Evolutionary conservation across 2,888 invertebrate genomes (phyloP).

Genomic region (Oasisia sp.): DNA sequence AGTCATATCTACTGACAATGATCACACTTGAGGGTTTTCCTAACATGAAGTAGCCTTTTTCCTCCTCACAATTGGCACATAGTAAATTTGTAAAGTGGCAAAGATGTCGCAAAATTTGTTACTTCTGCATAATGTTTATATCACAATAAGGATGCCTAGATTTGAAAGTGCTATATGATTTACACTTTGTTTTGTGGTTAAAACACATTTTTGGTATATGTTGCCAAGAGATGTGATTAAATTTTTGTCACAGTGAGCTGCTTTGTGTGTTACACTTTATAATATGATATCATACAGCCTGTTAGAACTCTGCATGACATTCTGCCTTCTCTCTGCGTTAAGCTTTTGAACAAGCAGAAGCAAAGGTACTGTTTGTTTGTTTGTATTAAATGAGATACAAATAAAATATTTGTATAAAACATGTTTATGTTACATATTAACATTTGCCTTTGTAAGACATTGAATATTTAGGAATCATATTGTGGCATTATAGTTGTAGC

Average conservation of each 20-base stretch:
- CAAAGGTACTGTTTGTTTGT: background rate
- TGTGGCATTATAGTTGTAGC: too few species aligned
- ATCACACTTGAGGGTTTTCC: background rate
- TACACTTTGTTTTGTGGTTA: background rate
- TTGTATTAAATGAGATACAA: slow-evolving; percentile 12
- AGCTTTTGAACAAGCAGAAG: background rate
- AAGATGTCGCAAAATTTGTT: background rate
- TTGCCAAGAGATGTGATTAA: background rate
- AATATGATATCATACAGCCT: background rate
- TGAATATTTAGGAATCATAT: background rate
- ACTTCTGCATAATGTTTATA: background rate
- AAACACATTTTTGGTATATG: background rate
- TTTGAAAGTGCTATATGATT: background rate
- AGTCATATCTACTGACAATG: background rate
- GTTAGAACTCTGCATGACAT: background rate
- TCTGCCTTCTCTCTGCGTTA: background rate
- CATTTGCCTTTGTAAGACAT: background rate
- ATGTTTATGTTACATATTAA: background rate
- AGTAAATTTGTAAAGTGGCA: background rate
- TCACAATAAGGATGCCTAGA: background rate
- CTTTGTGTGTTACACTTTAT: background rate
- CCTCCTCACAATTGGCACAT: background rate
- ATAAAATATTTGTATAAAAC: slow-evolving; percentile 12
- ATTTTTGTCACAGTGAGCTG: background rate
- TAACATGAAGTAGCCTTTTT: background rate